phyloP scores from a whole-genome alignment of 2,113 vertebrate genomes.

The Oreochromis aureus region DNA sequence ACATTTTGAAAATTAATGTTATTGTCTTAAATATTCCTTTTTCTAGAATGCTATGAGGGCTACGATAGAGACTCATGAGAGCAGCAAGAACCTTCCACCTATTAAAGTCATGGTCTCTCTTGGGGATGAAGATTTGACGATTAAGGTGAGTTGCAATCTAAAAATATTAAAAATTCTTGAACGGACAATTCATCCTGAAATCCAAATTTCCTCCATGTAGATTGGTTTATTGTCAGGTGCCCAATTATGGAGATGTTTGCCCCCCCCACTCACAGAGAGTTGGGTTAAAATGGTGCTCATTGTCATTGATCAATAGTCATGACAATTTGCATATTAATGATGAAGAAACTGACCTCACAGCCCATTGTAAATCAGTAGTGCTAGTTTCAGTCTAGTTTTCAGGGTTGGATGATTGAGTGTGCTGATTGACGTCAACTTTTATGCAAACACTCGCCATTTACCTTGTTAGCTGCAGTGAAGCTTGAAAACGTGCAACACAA shows the following conservation, averaged over 20 bases:
- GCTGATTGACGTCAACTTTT: accelerated
- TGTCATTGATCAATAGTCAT: neutral
- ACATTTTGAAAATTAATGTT: neutral
- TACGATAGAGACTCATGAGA: conserved; percentile 85
- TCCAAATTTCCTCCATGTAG: neutral
- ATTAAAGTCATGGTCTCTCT: conserved; percentile 85
- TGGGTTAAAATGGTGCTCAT: neutral
- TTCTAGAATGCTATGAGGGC: conserved; percentile 92
- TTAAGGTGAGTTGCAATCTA: conserved; percentile 74
- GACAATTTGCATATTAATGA: accelerated
- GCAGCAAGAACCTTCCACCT: conserved; percentile 75
- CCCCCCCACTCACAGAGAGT: neutral
- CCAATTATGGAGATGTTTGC: neutral
- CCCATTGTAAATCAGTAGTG: neutral
- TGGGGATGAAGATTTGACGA: conserved; percentile 88
- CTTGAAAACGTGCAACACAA: neutral
- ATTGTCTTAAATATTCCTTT: accelerated
- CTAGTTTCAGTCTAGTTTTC: neutral
- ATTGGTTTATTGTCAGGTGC: neutral
- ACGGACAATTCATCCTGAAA: neutral
- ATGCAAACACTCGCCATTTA: neutral
- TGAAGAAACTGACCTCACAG: accelerated
- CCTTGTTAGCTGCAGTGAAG: neutral
- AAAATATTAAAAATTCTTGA: neutral
- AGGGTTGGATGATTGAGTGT: neutral